phyloP scores from a whole-genome alignment of 2,888 invertebrate species.

The Archips crataeganus region DNA sequence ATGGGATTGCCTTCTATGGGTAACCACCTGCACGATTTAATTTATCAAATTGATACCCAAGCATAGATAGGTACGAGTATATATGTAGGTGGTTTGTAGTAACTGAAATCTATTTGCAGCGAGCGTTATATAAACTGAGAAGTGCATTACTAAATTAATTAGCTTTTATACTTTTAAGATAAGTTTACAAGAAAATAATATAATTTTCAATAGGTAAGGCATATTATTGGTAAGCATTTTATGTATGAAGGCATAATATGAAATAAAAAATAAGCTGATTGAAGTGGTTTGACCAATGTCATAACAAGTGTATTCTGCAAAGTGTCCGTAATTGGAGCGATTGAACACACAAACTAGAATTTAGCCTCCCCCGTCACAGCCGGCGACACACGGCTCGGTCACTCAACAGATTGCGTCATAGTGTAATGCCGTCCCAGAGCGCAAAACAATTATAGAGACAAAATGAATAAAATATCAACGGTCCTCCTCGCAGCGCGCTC shows the following conservation, averaged over 20 bases:
- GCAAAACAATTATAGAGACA: conserved; percentile 78
- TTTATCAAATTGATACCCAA: background rate
- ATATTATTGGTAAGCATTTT: no score
- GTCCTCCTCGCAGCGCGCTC: conserved; percentile 60
- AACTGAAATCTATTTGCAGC: no score
- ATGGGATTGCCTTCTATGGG: conserved; percentile 1
- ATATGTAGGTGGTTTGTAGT: no score
- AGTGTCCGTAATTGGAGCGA: conserved; percentile 10
- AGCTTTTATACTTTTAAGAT: no score
- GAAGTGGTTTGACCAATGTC: background rate
- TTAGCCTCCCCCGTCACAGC: conserved; percentile 50
- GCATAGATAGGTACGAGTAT: background rate
- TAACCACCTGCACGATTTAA: background rate
- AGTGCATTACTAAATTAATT: no score
- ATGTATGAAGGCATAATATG: background rate
- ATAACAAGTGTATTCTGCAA: background rate
- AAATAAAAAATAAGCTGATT: background rate
- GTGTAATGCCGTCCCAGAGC: conserved; percentile 70
- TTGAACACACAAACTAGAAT: conserved; percentile 49
- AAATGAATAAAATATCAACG: conserved; percentile 78
- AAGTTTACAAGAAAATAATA: no score
- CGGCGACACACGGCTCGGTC: conserved; percentile 70
- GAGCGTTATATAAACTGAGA: no score
- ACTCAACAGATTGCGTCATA: conserved; percentile 82
- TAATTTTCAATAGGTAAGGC: no score